Evolutionary conservation across 2,113 vertebrate genomes (phyloP), one percentile per base, ranked within the genome.

Genomic region (Hemibagrus wyckioides): DNA sequence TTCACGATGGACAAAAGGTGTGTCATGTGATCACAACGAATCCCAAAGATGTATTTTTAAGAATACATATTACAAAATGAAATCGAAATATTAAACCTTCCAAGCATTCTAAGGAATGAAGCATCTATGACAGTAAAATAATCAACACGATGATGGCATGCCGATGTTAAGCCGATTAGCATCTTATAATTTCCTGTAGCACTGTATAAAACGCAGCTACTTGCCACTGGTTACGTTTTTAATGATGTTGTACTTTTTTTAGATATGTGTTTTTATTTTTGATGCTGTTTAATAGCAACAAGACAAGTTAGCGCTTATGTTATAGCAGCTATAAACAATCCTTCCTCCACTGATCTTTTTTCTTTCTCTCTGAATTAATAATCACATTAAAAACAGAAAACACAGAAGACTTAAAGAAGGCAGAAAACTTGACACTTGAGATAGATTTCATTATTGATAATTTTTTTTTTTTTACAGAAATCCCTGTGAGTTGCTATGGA

Each of bases 1-100:
- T 86, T 76, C 67, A 19, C 36, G 80, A 52, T 69, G 63, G 44
- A 71, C 52, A 39, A 44, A 25, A 80, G 56, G 83, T 41, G 33
- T 28, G 33, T 21, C 76, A n/a, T 54, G 30, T 80, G 30, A 33
- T 69, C 50, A 54, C 8, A n/a, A 13, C 36, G 41, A 8, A 52
- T 61, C 77, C 8, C 19, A 33, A 79, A 54, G 48, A 73, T 73
- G 28, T 76, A 4, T 7, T 76, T 41, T 41, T 44, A 33, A 44
- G 3, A 10, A 28, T 8, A 7, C 9, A 48, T 13, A 75, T 2
- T 44, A 25, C 4, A 28, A 44, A 73, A 1, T 30, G 14, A 30
- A 33, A 63, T n/a, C 8, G 4, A 11, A 30, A 65, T 13, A 13
- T 2, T n/a, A 23, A 48, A 11, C 4, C 13, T 13, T 76, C 41